phyloP scores from a whole-genome alignment of 2,113 vertebrate genomes.

The Phylloscopus trochilus region DNA sequence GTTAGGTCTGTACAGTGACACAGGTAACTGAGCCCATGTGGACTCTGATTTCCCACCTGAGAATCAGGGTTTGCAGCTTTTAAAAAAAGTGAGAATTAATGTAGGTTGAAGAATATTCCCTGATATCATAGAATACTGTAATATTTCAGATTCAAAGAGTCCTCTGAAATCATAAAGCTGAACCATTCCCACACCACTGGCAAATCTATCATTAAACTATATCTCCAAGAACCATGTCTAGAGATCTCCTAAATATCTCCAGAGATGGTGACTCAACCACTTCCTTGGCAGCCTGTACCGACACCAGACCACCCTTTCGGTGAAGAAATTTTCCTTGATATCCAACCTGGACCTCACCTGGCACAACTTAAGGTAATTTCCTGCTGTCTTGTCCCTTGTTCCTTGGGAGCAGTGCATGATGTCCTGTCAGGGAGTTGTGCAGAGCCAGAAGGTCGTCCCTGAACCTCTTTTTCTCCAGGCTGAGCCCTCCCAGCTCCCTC shows the following conservation, averaged over 20 bases:
- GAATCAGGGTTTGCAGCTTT: neutral
- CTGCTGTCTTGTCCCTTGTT: neutral
- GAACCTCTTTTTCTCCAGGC: neutral
- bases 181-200: neutral
- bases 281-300: neutral
- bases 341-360: fast-evolving
- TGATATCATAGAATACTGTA: neutral
- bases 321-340: neutral
- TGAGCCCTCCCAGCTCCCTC: neutral
- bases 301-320: neutral
- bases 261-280: too few species aligned
- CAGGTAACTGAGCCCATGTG: fast-evolving
- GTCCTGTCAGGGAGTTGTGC: too few species aligned
- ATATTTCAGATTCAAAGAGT: neutral
- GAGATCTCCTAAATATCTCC: neutral
- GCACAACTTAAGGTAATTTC: neutral
- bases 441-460: fast-evolving
- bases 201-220: neutral
- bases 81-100: neutral
- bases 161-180: neutral
- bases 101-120: neutral
- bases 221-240: too few species aligned
- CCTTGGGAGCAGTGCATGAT: too few species aligned
- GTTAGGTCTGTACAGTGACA: neutral
- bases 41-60: neutral